Evolutionary conservation across 1,140 invertebrate species (phyloP), one percentile per base, ranked within the genome.

Genomic region (Arctopsyche grandis): DNA sequence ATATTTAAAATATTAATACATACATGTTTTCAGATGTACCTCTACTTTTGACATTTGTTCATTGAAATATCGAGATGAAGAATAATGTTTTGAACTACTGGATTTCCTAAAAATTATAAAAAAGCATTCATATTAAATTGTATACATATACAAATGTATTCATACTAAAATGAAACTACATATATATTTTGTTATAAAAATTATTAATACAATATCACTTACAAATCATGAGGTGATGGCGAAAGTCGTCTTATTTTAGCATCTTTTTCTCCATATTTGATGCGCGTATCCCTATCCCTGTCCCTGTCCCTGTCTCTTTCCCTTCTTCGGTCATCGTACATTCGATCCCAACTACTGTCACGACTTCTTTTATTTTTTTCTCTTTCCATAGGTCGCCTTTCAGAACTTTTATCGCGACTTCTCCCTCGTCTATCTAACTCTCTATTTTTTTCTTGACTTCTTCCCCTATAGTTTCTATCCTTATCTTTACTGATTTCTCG

Each of bases 391-490:
- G 69, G 14, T 1, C 69, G 38, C 44, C 44, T 44, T 46, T 48
- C 44, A 5, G 16, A 46, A n/a, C 83, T 80, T 0, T 29, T 63
- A 16, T 78, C 48, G 19, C 38, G 66, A 80, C 48, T 80, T 85
- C 12, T 71, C 81, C 70, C 24, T n/a, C n/a, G 89, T 87, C 9
- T 91, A 84, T 46, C 7, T 89, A 88, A 46, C 88, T 88, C 5
- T 91, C 88, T 44, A 91, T 90, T 78, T 90, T 84, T 19, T 86
- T 85, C 58, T 86, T 84, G 63, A 85, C 85, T 29, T 84, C 83
- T 0, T 84, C 81, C 14, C 46, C 24, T 38, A 12, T 26, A 60
- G 9, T 19, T 0, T 83, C 70, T 71, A 21, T 71, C 69, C 26
- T 38, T 71, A 19, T 71, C 69, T 71, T 24, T 71, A 24, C 44